Percentiles rank a stretch among this genome's conserved stretches.
phyloP scores from a whole-genome alignment of 2,888 invertebrate species.

The Lamellibrachia columna region DNA sequence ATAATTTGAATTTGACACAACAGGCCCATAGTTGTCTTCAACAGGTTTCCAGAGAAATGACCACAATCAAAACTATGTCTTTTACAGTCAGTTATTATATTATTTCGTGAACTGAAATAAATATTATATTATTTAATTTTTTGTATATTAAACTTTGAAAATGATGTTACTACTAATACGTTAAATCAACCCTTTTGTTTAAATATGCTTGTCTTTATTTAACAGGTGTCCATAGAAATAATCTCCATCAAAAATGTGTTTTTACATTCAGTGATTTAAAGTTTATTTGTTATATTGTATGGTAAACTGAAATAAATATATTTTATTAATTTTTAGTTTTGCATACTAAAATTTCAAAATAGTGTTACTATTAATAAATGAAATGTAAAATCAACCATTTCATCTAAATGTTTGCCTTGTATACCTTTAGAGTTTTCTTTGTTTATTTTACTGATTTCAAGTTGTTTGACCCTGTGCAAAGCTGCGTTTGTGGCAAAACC shows the following conservation, averaged over 20 bases:
- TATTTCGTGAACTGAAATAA: no score
- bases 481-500: not conserved
- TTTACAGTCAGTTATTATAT: no score
- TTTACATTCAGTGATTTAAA: not conserved
- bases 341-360: not conserved
- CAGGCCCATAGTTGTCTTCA: no score
- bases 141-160: no score
- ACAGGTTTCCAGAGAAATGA: not conserved
- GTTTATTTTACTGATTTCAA: not conserved
- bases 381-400: not conserved
- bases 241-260: not conserved
- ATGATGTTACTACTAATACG: no score
- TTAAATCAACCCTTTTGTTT: no score
- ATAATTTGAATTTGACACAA: not conserved
- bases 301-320: not conserved
- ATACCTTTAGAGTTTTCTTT: not conserved
- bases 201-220: no score
- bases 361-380: not conserved
- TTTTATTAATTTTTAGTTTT: not conserved
- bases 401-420: not conserved
- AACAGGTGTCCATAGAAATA: not conserved
- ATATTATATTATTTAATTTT: no score
- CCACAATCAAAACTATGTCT: not conserved
- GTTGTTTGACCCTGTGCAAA: not conserved
- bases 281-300: not conserved